phyloP scores from a whole-genome alignment of 2,797 vertebrate genomes.

The Anguilla megastoma region DNA sequence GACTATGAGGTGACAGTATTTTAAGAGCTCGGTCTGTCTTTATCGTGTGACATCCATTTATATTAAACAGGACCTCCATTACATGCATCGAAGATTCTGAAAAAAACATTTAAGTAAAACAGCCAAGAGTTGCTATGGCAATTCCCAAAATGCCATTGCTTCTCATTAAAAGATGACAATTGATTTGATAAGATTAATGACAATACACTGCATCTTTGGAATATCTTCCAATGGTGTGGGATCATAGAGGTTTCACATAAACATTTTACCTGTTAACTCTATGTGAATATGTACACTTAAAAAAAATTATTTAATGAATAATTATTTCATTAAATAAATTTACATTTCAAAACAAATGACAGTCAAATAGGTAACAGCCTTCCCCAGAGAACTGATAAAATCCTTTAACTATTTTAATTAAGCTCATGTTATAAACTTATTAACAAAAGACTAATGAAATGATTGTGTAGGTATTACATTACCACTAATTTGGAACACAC shows the following conservation, averaged over 20 bases:
- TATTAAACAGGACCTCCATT: slow-evolving; percentile 15
- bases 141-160: neutral
- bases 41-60: neutral
- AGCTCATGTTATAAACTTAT: no score
- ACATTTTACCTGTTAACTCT: neutral
- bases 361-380: no score
- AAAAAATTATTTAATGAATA: no score
- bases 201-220: neutral
- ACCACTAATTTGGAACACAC: no score
- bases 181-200: neutral
- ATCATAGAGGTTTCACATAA: neutral
- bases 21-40: neutral
- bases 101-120: neutral
- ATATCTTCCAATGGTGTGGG: neutral
- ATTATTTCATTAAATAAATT: no score
- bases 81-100: neutral
- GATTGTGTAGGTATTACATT: no score
- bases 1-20: neutral
- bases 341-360: no score
- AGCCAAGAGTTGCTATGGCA: neutral
- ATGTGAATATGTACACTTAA: no score
- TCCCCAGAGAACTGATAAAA: no score
- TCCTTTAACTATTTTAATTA: no score
- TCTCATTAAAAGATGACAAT: neutral
- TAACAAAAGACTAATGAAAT: no score